Conservation (phyloP, 2,797 vertebrate species). For the Cygnus olor region DNA sequence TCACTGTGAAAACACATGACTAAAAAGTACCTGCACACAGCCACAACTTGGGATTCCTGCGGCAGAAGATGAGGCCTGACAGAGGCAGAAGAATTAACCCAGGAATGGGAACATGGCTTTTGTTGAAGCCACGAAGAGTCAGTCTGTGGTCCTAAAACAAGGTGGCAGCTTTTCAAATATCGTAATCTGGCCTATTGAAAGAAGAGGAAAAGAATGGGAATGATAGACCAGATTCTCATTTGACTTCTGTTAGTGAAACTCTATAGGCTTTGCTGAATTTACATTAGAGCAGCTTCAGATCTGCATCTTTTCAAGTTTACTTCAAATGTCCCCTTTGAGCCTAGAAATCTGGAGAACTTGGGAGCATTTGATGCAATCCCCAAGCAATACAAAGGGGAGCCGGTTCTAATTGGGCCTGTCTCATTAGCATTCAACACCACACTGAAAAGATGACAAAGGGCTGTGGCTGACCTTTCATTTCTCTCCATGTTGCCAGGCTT, state of each 20-base stretch:
- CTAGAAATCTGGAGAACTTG: conserved; percentile 58
- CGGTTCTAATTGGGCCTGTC: conserved; percentile 52
- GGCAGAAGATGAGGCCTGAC: background rate
- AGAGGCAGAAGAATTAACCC: background rate
- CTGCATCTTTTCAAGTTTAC: conserved; percentile 69
- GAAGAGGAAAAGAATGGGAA: conserved; percentile 5
- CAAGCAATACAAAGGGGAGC: conserved; percentile 57
- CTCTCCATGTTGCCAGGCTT: conserved; percentile 53
- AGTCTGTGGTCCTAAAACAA: conserved; percentile 22
- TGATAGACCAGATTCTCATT: conserved; percentile 12
- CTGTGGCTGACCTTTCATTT: conserved; percentile 68
- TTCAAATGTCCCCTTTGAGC: conserved; percentile 66
- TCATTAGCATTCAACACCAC: conserved; percentile 43
- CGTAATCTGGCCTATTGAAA: background rate
- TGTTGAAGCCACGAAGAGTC: background rate
- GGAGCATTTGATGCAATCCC: conserved; percentile 59
- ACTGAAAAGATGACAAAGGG: conserved; percentile 52
- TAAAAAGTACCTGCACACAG: background rate
- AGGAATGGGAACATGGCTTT: conserved; percentile 37
- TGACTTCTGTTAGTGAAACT: conserved; percentile 43
- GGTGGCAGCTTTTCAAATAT: conserved; percentile 47
- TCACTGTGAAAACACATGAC: background rate
- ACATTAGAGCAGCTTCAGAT: conserved; percentile 58
- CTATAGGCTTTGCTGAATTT: conserved; percentile 54
- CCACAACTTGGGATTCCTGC: background rate